phyloP scores from a whole-genome alignment of 2,888 invertebrate species.

The Drosophila pseudotalamancana region DNA sequence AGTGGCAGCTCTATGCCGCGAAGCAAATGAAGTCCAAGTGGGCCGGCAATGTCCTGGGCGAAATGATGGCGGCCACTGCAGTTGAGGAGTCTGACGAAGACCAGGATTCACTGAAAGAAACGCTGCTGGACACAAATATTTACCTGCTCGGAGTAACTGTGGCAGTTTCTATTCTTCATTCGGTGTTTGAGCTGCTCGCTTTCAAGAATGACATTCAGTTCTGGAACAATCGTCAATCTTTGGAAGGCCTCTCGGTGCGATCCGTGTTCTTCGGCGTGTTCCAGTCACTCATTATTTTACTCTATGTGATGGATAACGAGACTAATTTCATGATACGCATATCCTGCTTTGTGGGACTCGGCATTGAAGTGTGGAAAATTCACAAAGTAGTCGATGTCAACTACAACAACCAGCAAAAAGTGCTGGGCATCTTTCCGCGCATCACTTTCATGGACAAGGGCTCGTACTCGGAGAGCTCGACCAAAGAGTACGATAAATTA shows the following conservation, averaged over 20 bases:
- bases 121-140: constrained; percentile 98
- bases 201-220: constrained; percentile 99
- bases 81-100: constrained; percentile 88
- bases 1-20: constrained; percentile 99
- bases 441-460: constrained; percentile 96
- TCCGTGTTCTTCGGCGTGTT: constrained; percentile 99
- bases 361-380: constrained; percentile 99
- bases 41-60: constrained; percentile 87
- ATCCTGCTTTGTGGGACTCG: constrained; percentile 96
- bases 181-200: constrained; percentile 98
- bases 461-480: constrained; percentile 97
- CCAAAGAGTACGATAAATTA: constrained; percentile 96
- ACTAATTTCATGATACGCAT: constrained; percentile 98
- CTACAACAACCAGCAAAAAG: constrained; percentile 89
- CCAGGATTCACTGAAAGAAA: constrained; percentile 96
- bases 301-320: constrained; percentile 99
- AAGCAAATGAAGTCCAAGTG: constrained; percentile 97
- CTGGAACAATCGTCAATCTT: constrained; percentile 98
- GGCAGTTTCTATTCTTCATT: constrained; percentile 96
- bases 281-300: constrained; percentile 96
- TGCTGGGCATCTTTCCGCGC: constrained; percentile 92
- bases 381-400: constrained; percentile 96
- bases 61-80: constrained; percentile 87
- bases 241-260: constrained; percentile 98
- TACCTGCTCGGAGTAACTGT: constrained; percentile 96